phyloP scores from a whole-genome alignment of 2,797 vertebrate genomes.

The Astyanax mexicanus region DNA sequence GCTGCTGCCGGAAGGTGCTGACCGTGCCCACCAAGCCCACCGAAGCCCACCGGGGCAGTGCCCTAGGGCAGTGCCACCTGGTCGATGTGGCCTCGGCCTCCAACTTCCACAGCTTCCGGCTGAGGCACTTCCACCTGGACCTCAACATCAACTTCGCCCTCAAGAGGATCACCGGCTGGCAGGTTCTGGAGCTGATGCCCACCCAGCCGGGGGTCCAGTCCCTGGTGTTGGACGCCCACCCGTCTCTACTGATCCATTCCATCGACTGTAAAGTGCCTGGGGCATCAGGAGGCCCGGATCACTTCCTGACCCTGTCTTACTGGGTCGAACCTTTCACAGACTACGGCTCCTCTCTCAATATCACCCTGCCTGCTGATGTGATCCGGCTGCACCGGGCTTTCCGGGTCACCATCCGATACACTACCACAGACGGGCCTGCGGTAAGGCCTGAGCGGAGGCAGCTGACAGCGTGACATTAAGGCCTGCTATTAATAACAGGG shows the following conservation, averaged over 20 bases:
- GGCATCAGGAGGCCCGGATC: constrained; percentile 53
- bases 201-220: constrained; percentile 72
- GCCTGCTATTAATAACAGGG: constrained; percentile 41
- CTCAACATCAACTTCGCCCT: constrained; percentile 88
- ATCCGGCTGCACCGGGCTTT: constrained; percentile 81
- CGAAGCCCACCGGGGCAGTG: constrained; percentile 63
- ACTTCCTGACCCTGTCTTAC: constrained; percentile 73
- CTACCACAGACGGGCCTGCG: constrained; percentile 90
- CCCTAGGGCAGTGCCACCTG: constrained; percentile 71
- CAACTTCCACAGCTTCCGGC: constrained; percentile 87
- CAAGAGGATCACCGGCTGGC: constrained; percentile 88
- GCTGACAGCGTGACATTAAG: constrained; percentile 1
- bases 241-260: constrained; percentile 83
- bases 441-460: constrained; percentile 75
- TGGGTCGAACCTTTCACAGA: constrained; percentile 87
- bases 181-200: constrained; percentile 87
- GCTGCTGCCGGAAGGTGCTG: constrained; percentile 83
- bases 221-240: constrained; percentile 88
- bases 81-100: constrained; percentile 89
- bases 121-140: constrained; percentile 90
- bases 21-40: constrained; percentile 63
- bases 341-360: constrained; percentile 87
- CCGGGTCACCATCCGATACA: constrained; percentile 91
- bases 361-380: constrained; percentile 81
- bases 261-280: constrained; percentile 78